These are phyloP conservation scores for Seriola dumerili DNA, from an alignment of 2,113 vertebrate genomes.

Conservation along the genomic window DNA sequence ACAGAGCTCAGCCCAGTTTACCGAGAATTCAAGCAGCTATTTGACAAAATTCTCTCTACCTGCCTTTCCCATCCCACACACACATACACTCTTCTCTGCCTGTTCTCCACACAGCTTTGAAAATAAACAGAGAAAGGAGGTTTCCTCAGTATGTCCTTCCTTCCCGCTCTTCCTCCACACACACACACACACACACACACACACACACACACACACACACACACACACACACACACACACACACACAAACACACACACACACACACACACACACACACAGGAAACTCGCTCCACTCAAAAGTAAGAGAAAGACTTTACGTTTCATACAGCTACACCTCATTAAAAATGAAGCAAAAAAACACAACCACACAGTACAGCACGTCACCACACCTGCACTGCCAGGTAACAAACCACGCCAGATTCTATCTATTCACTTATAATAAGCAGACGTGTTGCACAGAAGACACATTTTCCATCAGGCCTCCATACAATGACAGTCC, in stretches of 20 bases:
- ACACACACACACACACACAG: slow-evolving; percentile 23
- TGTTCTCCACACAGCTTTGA: slow-evolving; percentile 46
- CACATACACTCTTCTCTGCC: slow-evolving; percentile 19
- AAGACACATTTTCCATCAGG: neutral
- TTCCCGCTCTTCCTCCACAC: slow-evolving; percentile 24
- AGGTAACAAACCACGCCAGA: neutral
- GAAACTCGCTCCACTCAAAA: slow-evolving; percentile 40
- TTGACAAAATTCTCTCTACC: slow-evolving; percentile 62
- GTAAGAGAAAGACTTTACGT: neutral
- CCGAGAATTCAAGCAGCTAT: slow-evolving; percentile 58
- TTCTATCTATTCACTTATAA: neutral
- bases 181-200: slow-evolving; percentile 5
- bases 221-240: too few relatives aligned
- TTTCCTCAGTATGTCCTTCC: slow-evolving; percentile 64
- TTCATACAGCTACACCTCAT: neutral
- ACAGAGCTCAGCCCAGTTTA: slow-evolving; percentile 58
- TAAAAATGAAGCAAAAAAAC: neutral
- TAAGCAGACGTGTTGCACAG: neutral
- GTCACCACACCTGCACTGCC: neutral
- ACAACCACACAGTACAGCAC: neutral
- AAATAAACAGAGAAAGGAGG: slow-evolving; percentile 66
- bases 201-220: neutral
- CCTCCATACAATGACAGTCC: neutral
- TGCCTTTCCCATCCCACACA: slow-evolving; percentile 37
- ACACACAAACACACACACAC: too few relatives aligned